Conservation (phyloP, 2,113 vertebrate species). For the Chionodraco myersi region DNA sequence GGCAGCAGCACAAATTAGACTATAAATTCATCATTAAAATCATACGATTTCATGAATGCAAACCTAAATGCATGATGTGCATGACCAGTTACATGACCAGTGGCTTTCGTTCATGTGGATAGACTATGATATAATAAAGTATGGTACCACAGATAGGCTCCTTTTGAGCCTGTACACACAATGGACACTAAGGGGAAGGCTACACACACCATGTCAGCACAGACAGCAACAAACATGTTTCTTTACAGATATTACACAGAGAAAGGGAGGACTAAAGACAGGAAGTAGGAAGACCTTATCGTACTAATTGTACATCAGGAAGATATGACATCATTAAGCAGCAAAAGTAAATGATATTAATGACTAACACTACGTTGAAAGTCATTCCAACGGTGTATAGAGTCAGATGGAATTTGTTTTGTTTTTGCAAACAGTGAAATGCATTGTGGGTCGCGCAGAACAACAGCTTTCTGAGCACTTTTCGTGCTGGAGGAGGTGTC, state of each 20-base stretch:
- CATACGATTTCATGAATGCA: slow-evolving; percentile 33
- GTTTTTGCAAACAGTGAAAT: slow-evolving; percentile 47
- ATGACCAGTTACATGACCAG: slow-evolving; percentile 54
- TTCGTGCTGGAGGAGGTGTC: slow-evolving; percentile 23
- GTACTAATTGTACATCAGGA: slow-evolving; percentile 48
- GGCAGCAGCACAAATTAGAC: slow-evolving; percentile 53
- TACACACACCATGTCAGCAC: slow-evolving; percentile 66
- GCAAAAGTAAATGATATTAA: slow-evolving; percentile 53
- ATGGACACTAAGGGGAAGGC: slow-evolving; percentile 65
- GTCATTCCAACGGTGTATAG: slow-evolving; percentile 51
- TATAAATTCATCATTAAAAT: slow-evolving; percentile 31
- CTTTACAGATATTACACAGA: slow-evolving; percentile 62
- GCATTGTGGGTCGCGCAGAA: slow-evolving; percentile 36
- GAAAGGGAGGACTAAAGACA: slow-evolving; percentile 55
- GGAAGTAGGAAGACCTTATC: slow-evolving; percentile 63
- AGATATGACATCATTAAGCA: slow-evolving; percentile 66
- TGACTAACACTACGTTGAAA: slow-evolving; percentile 31
- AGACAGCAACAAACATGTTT: slow-evolving; percentile 54
- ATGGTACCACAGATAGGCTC: slow-evolving; percentile 49
- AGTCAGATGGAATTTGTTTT: slow-evolving; percentile 14
- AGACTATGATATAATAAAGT: slow-evolving; percentile 48
- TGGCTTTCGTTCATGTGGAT: slow-evolving; percentile 49
- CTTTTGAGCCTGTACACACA: slow-evolving; percentile 54
- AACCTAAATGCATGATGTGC: slow-evolving; percentile 42
- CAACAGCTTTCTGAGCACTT: slow-evolving; percentile 24